These are phyloP conservation scores for Teleopsis dalmanni DNA, from an alignment of 1,140 invertebrate species.

Conservation along the genomic window DNA sequence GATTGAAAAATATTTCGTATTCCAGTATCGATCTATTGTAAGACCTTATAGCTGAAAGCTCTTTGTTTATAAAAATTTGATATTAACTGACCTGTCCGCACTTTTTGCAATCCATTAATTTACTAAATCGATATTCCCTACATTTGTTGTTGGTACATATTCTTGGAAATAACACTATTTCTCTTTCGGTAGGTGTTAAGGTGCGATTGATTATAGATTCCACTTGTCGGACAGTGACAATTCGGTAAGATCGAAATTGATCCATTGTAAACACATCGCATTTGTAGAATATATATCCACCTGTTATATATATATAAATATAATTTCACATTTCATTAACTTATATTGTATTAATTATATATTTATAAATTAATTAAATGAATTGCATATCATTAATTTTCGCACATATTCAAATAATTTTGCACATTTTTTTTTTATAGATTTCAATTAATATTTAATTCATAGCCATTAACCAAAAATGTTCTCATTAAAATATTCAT, in stretches of 20 bases:
- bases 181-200: constrained; percentile 57
- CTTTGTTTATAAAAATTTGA: no score
- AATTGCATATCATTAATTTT: not conserved
- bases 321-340: not conserved
- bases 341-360: no score
- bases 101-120: constrained; percentile 47
- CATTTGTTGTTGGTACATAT: constrained; percentile 50
- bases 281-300: constrained; percentile 47
- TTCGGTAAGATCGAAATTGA: constrained; percentile 53
- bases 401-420: not conserved
- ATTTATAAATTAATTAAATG: no score
- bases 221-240: constrained; percentile 53
- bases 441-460: not conserved
- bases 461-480: not conserved
- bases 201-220: constrained; percentile 51
- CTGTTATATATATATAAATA: constrained; percentile 17
- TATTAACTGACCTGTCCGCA: constrained; percentile 51
- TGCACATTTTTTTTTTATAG: not conserved
- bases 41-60: no score
- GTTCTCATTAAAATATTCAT: not conserved
- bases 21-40: not conserved
- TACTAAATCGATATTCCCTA: constrained; percentile 46
- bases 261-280: constrained; percentile 49
- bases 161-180: constrained; percentile 58
- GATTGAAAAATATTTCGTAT: not conserved